phyloP scores from a whole-genome alignment of 2,797 vertebrate species.

The Danio kyathit region DNA sequence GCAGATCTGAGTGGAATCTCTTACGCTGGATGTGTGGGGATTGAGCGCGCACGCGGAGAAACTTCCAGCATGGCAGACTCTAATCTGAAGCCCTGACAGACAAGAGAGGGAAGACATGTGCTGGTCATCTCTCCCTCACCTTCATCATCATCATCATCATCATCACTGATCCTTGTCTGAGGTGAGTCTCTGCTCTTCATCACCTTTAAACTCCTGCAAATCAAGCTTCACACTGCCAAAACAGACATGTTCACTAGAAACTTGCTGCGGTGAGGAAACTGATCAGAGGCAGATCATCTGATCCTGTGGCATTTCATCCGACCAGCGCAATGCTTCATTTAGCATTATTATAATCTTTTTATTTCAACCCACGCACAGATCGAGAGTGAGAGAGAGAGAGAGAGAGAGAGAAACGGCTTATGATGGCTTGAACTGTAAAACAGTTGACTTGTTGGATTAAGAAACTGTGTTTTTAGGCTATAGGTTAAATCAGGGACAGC shows the following conservation, averaged over 20 bases:
- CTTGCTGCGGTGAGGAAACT: not conserved
- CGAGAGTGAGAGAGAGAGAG: not conserved
- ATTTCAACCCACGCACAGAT: slow-evolving; percentile 38
- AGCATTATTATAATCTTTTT: slow-evolving; percentile 34
- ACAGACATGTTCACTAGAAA: not conserved
- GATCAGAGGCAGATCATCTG: slow-evolving; percentile 5
- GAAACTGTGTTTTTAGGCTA: slow-evolving; percentile 8
- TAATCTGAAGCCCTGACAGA: slow-evolving; percentile 40
- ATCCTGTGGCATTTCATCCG: slow-evolving; percentile 52
- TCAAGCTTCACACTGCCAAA: not conserved
- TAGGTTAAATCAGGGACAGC: slow-evolving; percentile 26
- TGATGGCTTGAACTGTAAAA: slow-evolving; percentile 13
- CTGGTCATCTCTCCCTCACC: slow-evolving; percentile 72
- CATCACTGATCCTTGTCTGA: slow-evolving; percentile 77
- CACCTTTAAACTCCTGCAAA: slow-evolving; percentile 29
- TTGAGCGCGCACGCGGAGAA: slow-evolving; percentile 32
- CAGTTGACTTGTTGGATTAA: slow-evolving; percentile 18
- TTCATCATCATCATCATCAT: slow-evolving; percentile 75
- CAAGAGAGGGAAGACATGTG: slow-evolving; percentile 68
- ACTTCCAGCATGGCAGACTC: slow-evolving; percentile 53
- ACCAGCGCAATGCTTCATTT: slow-evolving; percentile 23
- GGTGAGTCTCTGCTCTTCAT: slow-evolving; percentile 80
- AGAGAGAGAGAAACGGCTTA: not conserved
- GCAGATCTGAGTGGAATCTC: slow-evolving; percentile 37
- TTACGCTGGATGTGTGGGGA: slow-evolving; percentile 56